Conservation (phyloP, 2,888 invertebrate genomes). For the Andricus curvator region DNA sequence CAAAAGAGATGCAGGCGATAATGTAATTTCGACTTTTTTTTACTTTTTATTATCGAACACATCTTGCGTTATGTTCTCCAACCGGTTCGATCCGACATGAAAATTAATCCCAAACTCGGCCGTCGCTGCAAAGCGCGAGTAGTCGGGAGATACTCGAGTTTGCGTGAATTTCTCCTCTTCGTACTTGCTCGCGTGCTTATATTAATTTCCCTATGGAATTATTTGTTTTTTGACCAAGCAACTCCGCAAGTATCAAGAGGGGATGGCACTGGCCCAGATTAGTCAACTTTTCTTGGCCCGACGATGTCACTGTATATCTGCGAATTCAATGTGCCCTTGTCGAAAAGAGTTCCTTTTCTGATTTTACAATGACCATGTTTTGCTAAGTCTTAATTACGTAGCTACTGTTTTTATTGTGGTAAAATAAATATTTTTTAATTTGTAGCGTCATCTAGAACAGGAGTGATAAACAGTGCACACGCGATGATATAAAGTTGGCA, state of each 20-base stretch:
- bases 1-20: constrained; percentile 49
- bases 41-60: constrained; percentile 52
- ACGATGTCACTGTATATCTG: constrained; percentile 4
- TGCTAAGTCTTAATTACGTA: not conserved
- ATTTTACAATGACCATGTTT: not conserved
- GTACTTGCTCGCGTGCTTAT: constrained; percentile 35
- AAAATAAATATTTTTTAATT: not conserved
- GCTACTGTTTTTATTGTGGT: not conserved
- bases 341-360: not conserved
- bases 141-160: constrained; percentile 55
- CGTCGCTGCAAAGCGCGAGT: constrained; percentile 49
- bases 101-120: constrained; percentile 20
- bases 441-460: not conserved
- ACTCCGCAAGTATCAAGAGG: not conserved
- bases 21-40: constrained; percentile 55
- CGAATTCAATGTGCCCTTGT: not conserved
- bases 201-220: not conserved
- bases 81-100: constrained; percentile 40
- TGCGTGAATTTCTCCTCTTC: constrained; percentile 49
- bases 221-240: not conserved
- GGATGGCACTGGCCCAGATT: not conserved
- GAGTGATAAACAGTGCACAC: no score
- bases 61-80: constrained; percentile 47
- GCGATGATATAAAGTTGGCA: no score
- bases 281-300: constrained; percentile 4